These are phyloP conservation scores for Pogonocherus hispidulus DNA, from an alignment of 2,888 invertebrate genomes.

Conservation along the genomic window DNA sequence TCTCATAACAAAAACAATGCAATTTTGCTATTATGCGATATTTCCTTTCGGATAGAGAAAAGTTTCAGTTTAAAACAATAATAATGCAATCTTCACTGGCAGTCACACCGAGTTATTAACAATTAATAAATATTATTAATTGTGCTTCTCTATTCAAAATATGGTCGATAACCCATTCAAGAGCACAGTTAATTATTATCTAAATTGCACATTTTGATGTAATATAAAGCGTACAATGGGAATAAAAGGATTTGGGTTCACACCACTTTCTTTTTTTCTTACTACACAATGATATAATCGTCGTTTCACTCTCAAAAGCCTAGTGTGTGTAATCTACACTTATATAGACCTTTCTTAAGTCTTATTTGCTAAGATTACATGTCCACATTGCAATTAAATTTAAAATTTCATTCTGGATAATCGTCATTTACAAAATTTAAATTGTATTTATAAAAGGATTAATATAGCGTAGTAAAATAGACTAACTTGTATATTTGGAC, in stretches of 20 bases:
- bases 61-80: background rate
- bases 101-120: background rate
- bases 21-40: background rate
- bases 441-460: background rate
- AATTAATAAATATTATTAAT: background rate
- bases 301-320: slow-evolving; percentile 42
- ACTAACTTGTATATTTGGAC: slow-evolving; percentile 2
- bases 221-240: slow-evolving; percentile 52
- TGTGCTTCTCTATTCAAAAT: slow-evolving; percentile 9
- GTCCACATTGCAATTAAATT: background rate
- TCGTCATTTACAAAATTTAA: background rate
- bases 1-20: background rate
- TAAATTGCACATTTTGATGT: slow-evolving; percentile 55
- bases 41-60: background rate
- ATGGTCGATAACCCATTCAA: slow-evolving; percentile 35
- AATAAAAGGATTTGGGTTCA: slow-evolving; percentile 45
- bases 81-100: background rate
- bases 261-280: slow-evolving; percentile 50
- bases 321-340: slow-evolving; percentile 38
- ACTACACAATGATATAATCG: slow-evolving; percentile 48
- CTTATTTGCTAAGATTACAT: background rate
- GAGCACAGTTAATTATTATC: slow-evolving; percentile 46
- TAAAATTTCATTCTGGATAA: background rate
- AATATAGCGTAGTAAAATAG: background rate
- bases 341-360: background rate